Conservation (phyloP, 2,888 invertebrate genomes). For the Drosophila mayaguana region DNA sequence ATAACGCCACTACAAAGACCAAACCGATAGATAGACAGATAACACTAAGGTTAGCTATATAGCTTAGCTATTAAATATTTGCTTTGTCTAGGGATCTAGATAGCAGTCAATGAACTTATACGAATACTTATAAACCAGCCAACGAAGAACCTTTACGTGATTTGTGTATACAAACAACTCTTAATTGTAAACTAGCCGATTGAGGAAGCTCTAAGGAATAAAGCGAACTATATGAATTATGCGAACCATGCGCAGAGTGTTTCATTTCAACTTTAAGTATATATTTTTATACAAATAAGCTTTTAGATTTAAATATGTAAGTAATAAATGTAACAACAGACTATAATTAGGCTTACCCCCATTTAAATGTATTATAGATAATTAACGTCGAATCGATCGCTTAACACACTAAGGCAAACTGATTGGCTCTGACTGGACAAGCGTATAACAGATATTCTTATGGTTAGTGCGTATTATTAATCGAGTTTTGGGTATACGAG, state of each 20-base stretch:
- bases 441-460: constrained; percentile 60
- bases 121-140: constrained; percentile 9
- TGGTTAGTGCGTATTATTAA: constrained; percentile 55
- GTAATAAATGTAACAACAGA: constrained; percentile 63
- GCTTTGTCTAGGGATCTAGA: constrained; percentile 14
- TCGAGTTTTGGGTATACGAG: constrained; percentile 39
- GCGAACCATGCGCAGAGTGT: background rate
- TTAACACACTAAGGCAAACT: constrained; percentile 70
- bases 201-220: constrained; percentile 31
- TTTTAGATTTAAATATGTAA: constrained; percentile 25
- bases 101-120: constrained; percentile 2
- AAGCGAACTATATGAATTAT: constrained; percentile 14
- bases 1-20: constrained; percentile 4
- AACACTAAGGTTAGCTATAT: background rate
- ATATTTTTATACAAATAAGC: constrained; percentile 14
- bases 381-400: constrained; percentile 36
- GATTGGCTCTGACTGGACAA: constrained; percentile 54
- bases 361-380: constrained; percentile 42
- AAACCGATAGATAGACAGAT: background rate
- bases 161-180: constrained; percentile 10
- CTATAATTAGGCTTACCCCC: constrained; percentile 67
- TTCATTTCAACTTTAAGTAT: constrained; percentile 28
- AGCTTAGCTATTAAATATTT: constrained; percentile 25
- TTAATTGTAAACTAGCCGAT: constrained; percentile 13
- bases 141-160: constrained; percentile 17